These are phyloP conservation scores for Catharus fuscescens DNA, from an alignment of 2,113 vertebrate species.

Conservation along the genomic window DNA sequence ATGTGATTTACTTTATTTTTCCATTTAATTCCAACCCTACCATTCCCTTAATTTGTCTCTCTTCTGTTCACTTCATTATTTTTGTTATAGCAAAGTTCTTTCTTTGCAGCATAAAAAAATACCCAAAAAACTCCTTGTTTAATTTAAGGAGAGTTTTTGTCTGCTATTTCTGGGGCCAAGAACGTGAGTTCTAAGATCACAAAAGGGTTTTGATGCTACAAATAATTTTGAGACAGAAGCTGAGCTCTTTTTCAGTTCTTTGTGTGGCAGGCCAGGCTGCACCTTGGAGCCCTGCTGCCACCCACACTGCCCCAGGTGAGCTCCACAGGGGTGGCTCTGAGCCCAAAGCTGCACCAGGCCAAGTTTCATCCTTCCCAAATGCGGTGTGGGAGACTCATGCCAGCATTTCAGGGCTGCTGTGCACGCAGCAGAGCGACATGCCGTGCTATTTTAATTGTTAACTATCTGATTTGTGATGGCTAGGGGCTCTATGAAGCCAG, in stretches of 20 bases:
- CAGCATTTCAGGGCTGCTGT: not conserved
- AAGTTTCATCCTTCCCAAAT: not conserved
- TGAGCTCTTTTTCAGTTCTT: not conserved
- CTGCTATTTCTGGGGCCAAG: not conserved
- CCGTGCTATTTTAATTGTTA: accelerated
- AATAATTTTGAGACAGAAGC: not conserved
- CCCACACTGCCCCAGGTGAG: not conserved
- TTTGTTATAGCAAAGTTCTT: not conserved
- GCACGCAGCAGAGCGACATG: not conserved
- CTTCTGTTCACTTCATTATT: not conserved
- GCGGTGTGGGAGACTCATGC: accelerated
- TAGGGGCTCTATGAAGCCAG: too few relatives aligned
- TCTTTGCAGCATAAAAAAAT: not conserved
- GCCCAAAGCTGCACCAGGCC: not conserved
- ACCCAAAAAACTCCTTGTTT: not conserved
- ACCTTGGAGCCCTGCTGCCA: not conserved
- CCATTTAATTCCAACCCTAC: not conserved
- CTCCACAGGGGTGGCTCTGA: not conserved
- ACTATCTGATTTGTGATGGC: not conserved
- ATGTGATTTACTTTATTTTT: not conserved
- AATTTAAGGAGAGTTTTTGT: not conserved
- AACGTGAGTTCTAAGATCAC: accelerated
- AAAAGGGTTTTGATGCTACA: not conserved
- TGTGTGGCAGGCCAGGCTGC: too few relatives aligned
- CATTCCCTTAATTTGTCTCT: not conserved